Evolutionary conservation across 2,797 vertebrate genomes (phyloP).

Genomic region (Myotis daubentonii): DNA sequence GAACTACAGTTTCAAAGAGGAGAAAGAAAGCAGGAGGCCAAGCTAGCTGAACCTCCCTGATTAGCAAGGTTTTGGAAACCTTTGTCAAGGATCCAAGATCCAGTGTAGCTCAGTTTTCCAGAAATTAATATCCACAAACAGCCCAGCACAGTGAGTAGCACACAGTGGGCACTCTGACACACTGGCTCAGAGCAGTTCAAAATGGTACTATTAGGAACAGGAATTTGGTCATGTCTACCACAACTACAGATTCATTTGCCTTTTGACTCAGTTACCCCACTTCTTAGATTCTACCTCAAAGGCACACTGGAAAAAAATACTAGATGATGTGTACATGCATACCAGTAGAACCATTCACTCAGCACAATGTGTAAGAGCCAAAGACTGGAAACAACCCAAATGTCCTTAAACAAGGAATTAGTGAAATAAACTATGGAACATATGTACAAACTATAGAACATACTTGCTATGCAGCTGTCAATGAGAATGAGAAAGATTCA

Average conservation of each 20-base stretch:
- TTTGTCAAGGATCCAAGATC: neutral
- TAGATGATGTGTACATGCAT: neutral
- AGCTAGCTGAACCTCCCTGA: neutral
- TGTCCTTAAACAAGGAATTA: neutral
- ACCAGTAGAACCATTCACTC: neutral
- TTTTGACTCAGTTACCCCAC: neutral
- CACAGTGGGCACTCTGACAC: neutral
- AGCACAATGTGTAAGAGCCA: neutral
- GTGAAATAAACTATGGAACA: neutral
- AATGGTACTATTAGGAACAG: neutral
- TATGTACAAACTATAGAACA: neutral
- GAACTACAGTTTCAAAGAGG: neutral
- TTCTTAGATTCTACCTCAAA: neutral
- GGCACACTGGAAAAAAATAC: neutral
- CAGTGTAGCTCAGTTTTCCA: neutral
- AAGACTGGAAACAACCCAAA: slow-evolving; percentile 1
- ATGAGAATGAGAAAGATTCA: neutral
- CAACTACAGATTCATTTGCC: neutral
- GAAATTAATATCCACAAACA: neutral
- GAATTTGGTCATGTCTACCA: neutral
- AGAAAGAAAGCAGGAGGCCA: neutral
- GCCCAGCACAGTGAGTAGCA: neutral
- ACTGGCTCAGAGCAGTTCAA: neutral
- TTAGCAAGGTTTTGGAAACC: neutral
- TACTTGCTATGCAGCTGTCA: neutral